Conservation (phyloP, 2,888 invertebrate species). For the Polydrusus pterygomalis region DNA sequence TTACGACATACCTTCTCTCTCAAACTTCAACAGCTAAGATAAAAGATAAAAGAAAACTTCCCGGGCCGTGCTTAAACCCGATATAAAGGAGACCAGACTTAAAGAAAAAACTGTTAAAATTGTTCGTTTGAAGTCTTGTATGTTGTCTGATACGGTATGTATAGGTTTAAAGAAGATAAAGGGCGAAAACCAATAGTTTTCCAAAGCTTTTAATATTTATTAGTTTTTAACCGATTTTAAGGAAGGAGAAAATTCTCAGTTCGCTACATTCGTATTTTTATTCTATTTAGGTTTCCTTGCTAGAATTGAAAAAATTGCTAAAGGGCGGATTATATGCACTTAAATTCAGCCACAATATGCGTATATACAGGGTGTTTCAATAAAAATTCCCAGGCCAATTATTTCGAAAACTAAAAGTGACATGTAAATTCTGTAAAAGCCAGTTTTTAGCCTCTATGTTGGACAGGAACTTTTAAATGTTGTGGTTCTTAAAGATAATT, state of each 20-base stretch:
- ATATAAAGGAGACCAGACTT: slow-evolving; percentile 2
- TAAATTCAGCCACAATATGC: no score
- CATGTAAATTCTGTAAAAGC: no score
- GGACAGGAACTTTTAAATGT: no score
- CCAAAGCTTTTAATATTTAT: neutral
- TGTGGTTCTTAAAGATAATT: no score
- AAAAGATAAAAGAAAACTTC: neutral
- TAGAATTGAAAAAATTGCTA: no score
- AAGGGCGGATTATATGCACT: no score
- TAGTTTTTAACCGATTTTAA: neutral
- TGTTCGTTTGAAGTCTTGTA: slow-evolving; percentile 3
- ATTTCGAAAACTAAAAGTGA: no score
- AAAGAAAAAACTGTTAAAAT: neutral
- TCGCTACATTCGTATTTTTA: no score
- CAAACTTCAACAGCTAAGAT: neutral
- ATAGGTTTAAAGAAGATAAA: neutral
- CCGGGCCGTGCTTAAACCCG: neutral
- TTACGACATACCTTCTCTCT: neutral
- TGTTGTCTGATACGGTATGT: neutral
- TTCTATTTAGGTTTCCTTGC: no score
- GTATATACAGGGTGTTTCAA: no score
- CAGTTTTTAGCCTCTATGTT: no score
- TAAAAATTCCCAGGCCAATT: no score
- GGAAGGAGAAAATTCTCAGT: neutral
- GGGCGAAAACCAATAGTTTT: neutral